A percentile compares a stretch with the other conserved stretches of the same genome.
Evolutionary conservation across 1,140 invertebrate genomes (phyloP).

Genomic region (Rhagoletis zephyria): DNA sequence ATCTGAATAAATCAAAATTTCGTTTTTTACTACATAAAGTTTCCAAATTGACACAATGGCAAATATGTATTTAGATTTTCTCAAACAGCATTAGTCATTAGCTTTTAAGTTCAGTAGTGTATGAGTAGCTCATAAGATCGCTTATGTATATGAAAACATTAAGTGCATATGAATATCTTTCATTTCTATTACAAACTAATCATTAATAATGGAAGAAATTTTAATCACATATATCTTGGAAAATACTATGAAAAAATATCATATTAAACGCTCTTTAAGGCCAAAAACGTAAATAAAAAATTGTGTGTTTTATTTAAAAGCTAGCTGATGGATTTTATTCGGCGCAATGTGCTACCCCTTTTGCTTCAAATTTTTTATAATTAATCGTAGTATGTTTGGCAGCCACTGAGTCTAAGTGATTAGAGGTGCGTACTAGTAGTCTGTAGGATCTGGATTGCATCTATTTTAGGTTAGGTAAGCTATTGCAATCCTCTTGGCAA

Average conservation of each 20-base stretch:
- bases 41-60: not conserved
- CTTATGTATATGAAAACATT: not conserved
- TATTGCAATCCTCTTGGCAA: no score
- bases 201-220: not conserved
- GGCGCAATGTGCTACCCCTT: no score
- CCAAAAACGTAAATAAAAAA: slow-evolving; percentile 43
- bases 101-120: slow-evolving; percentile 18
- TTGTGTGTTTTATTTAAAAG: slow-evolving; percentile 30
- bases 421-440: no score
- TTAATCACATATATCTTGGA: slow-evolving; percentile 20
- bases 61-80: slow-evolving; percentile 18
- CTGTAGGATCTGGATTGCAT: no score
- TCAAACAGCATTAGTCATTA: slow-evolving; percentile 49
- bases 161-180: slow-evolving; percentile 11
- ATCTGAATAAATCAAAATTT: not conserved
- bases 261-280: slow-evolving; percentile 46
- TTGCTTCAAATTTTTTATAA: no score
- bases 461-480: no score
- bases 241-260: slow-evolving; percentile 17
- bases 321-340: no score
- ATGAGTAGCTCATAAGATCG: not conserved
- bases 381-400: no score
- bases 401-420: no score
- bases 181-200: slow-evolving; percentile 22
- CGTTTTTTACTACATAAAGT: slow-evolving; percentile 15